phyloP scores from a whole-genome alignment of 2,113 vertebrate genomes.

The Coreoperca whiteheadi region DNA sequence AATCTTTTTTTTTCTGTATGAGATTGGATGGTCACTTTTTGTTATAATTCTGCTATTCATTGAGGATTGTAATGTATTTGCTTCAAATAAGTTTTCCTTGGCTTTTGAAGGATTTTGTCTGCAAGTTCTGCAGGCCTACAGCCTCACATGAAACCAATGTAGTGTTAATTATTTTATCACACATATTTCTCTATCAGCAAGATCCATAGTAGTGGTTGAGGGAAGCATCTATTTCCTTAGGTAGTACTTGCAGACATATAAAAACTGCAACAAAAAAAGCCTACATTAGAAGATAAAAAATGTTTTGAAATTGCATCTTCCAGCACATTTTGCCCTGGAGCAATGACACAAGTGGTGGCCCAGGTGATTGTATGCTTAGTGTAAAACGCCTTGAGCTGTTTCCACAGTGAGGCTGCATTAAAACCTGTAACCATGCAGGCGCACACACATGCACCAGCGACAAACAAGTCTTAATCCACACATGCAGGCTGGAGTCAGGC shows the following conservation, averaged over 20 bases:
- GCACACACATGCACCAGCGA: conserved; percentile 44
- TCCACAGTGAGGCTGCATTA: conserved; percentile 64
- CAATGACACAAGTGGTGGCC: conserved; percentile 30
- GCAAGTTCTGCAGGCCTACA: not conserved
- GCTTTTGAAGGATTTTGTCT: not conserved
- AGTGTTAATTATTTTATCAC: not conserved
- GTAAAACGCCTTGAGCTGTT: conserved; percentile 62
- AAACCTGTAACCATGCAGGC: conserved; percentile 53
- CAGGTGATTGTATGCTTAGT: conserved; percentile 60
- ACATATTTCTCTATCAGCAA: not conserved
- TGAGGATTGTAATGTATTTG: not conserved
- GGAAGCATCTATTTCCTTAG: conserved; percentile 14
- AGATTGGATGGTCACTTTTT: not conserved
- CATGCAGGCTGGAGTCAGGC: conserved; percentile 77
- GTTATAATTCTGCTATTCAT: not conserved
- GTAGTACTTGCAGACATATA: not conserved
- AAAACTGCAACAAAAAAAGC: conserved; percentile 21
- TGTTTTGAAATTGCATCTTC: not conserved
- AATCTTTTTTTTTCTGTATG: not conserved
- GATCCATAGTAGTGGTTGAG: not conserved
- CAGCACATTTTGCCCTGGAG: conserved; percentile 22
- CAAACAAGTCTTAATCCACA: conserved; percentile 76
- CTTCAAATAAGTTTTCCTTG: not conserved
- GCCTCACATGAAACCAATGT: not conserved
- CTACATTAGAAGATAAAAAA: not conserved